Conservation (phyloP, 2,797 vertebrate species). For the Sternarchorhynchus goeldii region DNA sequence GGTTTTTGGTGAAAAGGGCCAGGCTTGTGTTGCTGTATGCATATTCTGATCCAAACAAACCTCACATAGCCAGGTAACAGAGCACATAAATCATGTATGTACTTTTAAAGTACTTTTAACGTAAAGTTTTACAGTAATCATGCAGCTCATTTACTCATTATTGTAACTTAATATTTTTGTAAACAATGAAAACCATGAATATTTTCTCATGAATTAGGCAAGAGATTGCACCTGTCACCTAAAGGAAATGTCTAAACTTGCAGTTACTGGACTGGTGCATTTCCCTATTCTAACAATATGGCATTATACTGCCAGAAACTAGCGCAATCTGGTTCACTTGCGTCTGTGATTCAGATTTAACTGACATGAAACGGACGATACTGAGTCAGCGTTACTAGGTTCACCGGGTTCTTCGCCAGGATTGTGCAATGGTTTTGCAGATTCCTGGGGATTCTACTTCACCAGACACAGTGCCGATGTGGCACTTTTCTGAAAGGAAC, state of each 20-base stretch:
- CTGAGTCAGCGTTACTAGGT: conserved; percentile 53
- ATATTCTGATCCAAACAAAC: not conserved
- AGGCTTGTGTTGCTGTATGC: not conserved
- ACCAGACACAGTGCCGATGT: conserved; percentile 5
- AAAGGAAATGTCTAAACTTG: conserved; percentile 32
- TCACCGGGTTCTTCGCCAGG: conserved; percentile 43
- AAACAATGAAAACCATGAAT: not conserved
- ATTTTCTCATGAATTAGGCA: not conserved
- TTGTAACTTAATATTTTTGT: not conserved
- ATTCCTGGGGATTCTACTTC: conserved; percentile 3
- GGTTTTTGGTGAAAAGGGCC: not conserved
- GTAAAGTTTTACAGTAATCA: not conserved
- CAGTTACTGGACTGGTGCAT: conserved; percentile 19
- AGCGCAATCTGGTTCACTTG: conserved; percentile 44
- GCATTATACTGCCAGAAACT: conserved; percentile 41
- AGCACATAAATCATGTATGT: not conserved
- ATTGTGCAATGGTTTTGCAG: not conserved
- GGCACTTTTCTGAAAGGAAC: conserved; percentile 16
- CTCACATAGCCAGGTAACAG: not conserved
- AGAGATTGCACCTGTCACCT: not conserved
- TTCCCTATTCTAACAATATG: conserved; percentile 9
- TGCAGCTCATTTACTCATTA: not conserved
- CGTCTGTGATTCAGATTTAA: conserved; percentile 40
- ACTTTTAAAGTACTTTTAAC: too few relatives aligned
- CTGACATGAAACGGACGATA: not conserved